Conservation (phyloP, 2,888 invertebrate species). For the Griposia aprilina region DNA sequence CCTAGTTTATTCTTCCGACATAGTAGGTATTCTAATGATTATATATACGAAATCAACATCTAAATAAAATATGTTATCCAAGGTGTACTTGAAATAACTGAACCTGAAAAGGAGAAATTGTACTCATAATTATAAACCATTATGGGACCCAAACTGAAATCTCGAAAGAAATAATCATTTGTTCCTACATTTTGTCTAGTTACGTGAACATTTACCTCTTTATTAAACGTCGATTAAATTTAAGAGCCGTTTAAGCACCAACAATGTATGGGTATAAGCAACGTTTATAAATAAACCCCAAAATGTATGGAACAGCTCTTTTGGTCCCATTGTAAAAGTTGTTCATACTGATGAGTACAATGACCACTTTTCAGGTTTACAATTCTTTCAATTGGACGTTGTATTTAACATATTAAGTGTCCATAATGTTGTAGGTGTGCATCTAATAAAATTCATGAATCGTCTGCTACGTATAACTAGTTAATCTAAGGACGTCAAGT, state of each 20-base stretch:
- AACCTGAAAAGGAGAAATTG: not conserved
- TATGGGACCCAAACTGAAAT: not conserved
- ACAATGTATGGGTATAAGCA: too few relatives aligned
- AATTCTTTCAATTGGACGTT: not conserved
- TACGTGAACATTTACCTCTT: not conserved
- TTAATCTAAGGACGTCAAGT: constrained; percentile 11
- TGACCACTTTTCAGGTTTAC: not conserved
- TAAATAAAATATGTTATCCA: not conserved
- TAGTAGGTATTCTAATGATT: not conserved
- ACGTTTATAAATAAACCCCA: too few relatives aligned
- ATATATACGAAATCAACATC: not conserved
- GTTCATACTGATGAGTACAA: too few relatives aligned
- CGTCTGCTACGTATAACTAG: not conserved
- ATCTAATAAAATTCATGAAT: not conserved
- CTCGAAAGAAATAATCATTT: not conserved
- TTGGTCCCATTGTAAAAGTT: too few relatives aligned
- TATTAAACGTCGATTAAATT: too few relatives aligned
- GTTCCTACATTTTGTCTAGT: not conserved
- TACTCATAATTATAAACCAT: not conserved
- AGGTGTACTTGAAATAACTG: too few relatives aligned
- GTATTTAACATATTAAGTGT: too few relatives aligned
- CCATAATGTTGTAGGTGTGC: not conserved
- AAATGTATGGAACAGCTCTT: too few relatives aligned
- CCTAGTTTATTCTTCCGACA: not conserved
- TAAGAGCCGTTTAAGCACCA: too few relatives aligned